phyloP scores from a whole-genome alignment of 2,888 invertebrate species.

The Ypsolopha scabrella region DNA sequence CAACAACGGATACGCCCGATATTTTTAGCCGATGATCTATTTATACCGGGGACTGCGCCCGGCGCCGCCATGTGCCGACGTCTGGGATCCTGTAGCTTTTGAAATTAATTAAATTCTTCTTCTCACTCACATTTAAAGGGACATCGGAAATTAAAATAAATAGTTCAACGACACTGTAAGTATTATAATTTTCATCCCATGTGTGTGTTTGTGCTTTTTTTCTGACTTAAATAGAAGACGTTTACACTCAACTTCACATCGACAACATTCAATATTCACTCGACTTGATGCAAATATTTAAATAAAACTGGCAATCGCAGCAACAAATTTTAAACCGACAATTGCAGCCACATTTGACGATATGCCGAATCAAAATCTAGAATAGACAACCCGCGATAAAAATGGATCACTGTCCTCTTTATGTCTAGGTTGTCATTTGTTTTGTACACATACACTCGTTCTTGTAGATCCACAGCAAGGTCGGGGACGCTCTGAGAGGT shows the following conservation, averaged over 20 bases:
- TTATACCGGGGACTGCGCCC: conserved; percentile 49
- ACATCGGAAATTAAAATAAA: conserved; percentile 4
- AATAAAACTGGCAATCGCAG: too few relatives aligned
- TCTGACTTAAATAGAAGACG: too few relatives aligned
- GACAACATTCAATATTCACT: too few relatives aligned
- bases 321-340: too few relatives aligned
- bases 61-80: conserved; percentile 56
- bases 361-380: too few relatives aligned
- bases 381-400: background rate
- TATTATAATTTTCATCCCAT: too few relatives aligned
- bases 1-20: conserved; percentile 42
- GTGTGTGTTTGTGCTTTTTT: too few relatives aligned
- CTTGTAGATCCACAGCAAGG: conserved; percentile 24
- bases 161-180: background rate
- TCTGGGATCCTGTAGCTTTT: conserved; percentile 41
- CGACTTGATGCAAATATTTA: too few relatives aligned
- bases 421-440: background rate
- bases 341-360: too few relatives aligned
- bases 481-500: conserved; percentile 36
- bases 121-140: conserved; percentile 29
- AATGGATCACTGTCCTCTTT: background rate
- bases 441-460: background rate
- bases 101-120: conserved; percentile 51
- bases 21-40: conserved; percentile 62
- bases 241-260: too few relatives aligned